phyloP scores from a whole-genome alignment of 2,888 invertebrate genomes.

The Choristoneura rosaceana region DNA sequence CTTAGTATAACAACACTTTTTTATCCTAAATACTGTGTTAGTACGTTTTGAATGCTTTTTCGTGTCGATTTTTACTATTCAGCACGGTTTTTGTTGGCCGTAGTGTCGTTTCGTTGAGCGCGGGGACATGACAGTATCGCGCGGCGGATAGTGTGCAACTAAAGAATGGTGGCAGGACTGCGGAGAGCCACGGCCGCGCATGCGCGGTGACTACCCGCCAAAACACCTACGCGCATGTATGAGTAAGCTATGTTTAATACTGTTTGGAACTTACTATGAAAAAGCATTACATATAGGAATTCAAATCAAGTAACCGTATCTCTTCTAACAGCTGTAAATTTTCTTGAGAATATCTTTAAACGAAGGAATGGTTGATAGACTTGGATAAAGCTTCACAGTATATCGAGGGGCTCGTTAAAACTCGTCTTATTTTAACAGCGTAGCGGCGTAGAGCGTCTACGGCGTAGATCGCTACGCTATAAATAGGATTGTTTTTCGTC shows the following conservation, averaged over 20 bases:
- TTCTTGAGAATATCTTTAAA: neutral
- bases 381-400: neutral
- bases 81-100: conserved; percentile 69
- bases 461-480: conserved; percentile 36
- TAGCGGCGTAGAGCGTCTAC: conserved; percentile 31
- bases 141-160: conserved; percentile 74
- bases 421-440: conserved; percentile 20
- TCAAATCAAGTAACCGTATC: neutral
- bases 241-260: conserved; percentile 60
- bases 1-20: conserved; percentile 47
- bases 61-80: conserved; percentile 54
- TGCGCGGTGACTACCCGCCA: conserved; percentile 79
- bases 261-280: conserved; percentile 67
- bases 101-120: conserved; percentile 61
- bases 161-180: conserved; percentile 83
- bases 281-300: conserved; percentile 10
- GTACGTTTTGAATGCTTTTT: conserved; percentile 58
- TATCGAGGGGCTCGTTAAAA: neutral
- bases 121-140: conserved; percentile 55
- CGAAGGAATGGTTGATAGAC: neutral
- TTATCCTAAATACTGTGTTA: conserved; percentile 46
- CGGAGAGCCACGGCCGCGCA: conserved; percentile 75
- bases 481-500: conserved; percentile 42
- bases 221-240: conserved; percentile 83
- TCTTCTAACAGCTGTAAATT: neutral